A percentile compares a stretch with the other conserved stretches of the same genome.
These are phyloP conservation scores for Eubucco bourcierii DNA, from an alignment of 2,113 vertebrate genomes.

Conservation along the genomic window DNA sequence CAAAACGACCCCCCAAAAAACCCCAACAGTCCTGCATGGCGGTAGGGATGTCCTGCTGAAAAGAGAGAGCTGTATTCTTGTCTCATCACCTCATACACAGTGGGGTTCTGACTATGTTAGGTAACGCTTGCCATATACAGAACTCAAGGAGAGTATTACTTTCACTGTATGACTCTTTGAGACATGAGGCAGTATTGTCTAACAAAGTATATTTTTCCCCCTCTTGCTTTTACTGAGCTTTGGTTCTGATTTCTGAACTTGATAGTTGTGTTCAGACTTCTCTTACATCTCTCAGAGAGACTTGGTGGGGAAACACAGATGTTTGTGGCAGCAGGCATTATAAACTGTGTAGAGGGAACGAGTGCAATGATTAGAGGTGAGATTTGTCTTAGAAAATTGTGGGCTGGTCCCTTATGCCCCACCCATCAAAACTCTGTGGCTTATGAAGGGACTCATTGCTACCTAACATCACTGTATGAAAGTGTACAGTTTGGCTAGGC, in stretches of 20 bases:
- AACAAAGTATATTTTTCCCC: constrained; percentile 46
- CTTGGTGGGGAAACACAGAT: fast-evolving
- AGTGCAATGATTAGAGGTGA: not conserved
- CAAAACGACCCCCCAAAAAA: not conserved
- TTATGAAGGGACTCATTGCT: not conserved
- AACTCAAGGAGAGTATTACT: constrained; percentile 45
- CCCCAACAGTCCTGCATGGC: not conserved
- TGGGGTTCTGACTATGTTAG: constrained; percentile 44
- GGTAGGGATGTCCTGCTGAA: constrained; percentile 29
- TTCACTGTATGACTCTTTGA: constrained; percentile 46
- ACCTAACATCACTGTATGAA: not conserved
- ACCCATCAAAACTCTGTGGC: not conserved
- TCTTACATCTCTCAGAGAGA: not conserved
- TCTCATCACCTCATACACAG: constrained; percentile 64
- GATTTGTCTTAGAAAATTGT: not conserved
- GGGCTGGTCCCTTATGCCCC: not conserved
- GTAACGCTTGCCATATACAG: constrained; percentile 51
- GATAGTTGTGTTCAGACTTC: constrained; percentile 68
- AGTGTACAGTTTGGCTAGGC: not conserved
- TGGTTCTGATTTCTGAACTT: constrained; percentile 63
- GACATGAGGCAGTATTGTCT: constrained; percentile 41
- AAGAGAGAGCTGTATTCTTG: constrained; percentile 60
- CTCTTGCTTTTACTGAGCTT: constrained; percentile 51
- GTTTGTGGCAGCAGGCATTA: not conserved
- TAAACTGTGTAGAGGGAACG: not conserved